These are phyloP conservation scores for Neocloeon triangulifer DNA, from an alignment of 1,140 invertebrate species.

Conservation along the genomic window DNA sequence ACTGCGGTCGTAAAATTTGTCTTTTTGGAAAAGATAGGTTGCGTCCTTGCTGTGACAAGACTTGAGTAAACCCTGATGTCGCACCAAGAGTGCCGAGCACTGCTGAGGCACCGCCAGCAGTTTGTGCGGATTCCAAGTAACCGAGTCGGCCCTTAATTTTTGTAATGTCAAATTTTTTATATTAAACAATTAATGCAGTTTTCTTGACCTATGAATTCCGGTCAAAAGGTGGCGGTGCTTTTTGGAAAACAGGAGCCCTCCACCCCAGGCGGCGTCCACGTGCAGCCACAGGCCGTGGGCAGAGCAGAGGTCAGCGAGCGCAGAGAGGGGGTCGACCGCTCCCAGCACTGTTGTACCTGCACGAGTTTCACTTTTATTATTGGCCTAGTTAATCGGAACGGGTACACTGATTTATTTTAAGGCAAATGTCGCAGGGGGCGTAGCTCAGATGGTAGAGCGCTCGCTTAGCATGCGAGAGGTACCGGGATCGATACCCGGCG, in stretches of 20 bases:
- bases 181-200: conserved; percentile 9
- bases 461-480: too few relatives aligned
- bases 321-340: conserved; percentile 35
- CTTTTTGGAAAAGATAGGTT: conserved; percentile 37
- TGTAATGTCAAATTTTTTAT: too few relatives aligned
- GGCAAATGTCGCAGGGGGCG: too few relatives aligned
- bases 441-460: too few relatives aligned
- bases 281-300: conserved; percentile 41
- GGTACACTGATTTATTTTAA: too few relatives aligned
- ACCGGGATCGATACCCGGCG: too few relatives aligned
- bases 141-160: conserved; percentile 29
- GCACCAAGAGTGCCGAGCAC: conserved; percentile 31
- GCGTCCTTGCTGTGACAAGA: conserved; percentile 26
- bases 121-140: conserved; percentile 48
- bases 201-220: conserved; percentile 32
- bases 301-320: conserved; percentile 33
- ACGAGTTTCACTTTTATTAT: too few relatives aligned
- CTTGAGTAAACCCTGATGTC: conserved; percentile 19
- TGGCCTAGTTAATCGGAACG: too few relatives aligned
- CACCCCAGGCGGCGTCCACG: conserved; percentile 45
- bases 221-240: conserved; percentile 26
- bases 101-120: conserved; percentile 38
- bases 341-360: conserved; percentile 26
- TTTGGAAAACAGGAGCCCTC: conserved; percentile 33
- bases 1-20: conserved; percentile 37